Conservation (phyloP, 2,113 vertebrate species). For the Scytalopus superciliaris region DNA sequence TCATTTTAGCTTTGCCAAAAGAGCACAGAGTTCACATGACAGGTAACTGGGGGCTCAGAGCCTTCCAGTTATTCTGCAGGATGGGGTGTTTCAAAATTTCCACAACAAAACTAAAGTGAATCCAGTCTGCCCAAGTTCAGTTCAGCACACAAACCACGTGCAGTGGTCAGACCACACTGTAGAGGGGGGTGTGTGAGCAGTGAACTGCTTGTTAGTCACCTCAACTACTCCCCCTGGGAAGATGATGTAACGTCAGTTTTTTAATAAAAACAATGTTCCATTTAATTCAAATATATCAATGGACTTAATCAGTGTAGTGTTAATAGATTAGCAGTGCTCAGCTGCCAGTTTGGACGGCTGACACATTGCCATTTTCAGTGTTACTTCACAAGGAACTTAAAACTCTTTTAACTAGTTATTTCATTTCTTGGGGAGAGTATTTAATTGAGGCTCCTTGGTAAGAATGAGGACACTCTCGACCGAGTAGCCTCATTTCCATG, state of each 20-base stretch:
- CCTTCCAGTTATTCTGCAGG: not conserved
- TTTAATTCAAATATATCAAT: not conserved
- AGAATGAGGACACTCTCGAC: not conserved
- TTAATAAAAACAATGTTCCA: not conserved
- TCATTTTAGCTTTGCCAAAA: not conserved
- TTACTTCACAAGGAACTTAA: not conserved
- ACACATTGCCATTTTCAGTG: not conserved
- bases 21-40: not conserved
- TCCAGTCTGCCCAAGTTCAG: not conserved
- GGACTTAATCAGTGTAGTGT: not conserved
- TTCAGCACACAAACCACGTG: not conserved
- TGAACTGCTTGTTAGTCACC: not conserved
- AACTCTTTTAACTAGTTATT: not conserved
- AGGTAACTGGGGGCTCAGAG: not conserved
- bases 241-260: not conserved
- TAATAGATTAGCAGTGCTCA: not conserved
- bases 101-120: not conserved
- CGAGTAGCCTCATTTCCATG: rapidly evolving
- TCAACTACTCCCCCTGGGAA: not conserved
- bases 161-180: not conserved
- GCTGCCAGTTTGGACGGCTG: not conserved
- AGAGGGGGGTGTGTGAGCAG: not conserved
- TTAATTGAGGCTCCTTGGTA: not conserved
- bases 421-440: not conserved
- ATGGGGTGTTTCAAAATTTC: not conserved